Percentiles rank a stretch among this genome's conserved stretches.
phyloP scores from a whole-genome alignment of 2,113 vertebrate species.

The Picathartes gymnocephalus region DNA sequence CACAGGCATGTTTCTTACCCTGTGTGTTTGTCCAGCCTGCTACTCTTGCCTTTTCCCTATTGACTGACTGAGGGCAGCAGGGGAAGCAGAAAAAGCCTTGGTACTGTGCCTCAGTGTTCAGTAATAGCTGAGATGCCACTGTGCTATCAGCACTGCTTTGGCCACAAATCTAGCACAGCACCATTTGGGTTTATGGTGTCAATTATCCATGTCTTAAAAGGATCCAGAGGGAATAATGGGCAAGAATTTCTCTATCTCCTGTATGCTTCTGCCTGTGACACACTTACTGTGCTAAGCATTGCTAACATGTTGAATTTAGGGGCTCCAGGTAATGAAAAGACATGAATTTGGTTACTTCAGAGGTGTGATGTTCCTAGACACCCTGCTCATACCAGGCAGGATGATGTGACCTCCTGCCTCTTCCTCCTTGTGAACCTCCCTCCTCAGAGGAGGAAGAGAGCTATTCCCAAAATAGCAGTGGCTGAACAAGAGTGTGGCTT shows the following conservation, averaged over 20 bases:
- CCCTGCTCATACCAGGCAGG: not conserved
- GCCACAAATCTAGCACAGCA: not conserved
- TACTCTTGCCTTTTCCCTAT: not conserved
- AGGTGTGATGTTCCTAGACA: not conserved
- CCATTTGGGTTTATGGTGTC: not conserved
- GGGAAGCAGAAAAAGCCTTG: not conserved
- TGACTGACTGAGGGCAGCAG: not conserved
- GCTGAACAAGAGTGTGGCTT: not conserved
- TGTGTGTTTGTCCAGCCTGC: not conserved
- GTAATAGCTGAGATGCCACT: not conserved
- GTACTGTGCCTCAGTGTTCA: not conserved
- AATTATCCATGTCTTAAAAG: not conserved
- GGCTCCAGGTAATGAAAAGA: not conserved
- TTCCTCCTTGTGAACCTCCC: not conserved
- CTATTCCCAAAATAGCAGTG: not conserved
- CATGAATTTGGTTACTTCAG: not conserved
- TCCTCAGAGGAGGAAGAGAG: not conserved
- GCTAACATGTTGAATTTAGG: not conserved
- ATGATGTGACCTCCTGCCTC: not conserved
- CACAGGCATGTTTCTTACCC: not conserved
- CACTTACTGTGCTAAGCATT: not conserved
- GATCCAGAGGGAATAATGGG: not conserved
- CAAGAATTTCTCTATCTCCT: not conserved
- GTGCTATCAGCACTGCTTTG: not conserved
- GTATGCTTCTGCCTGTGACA: not conserved